Percentiles rank a stretch among this genome's conserved stretches.
Evolutionary conservation across 2,888 invertebrate species (phyloP).

Genomic region (Diarsia dahlii): DNA sequence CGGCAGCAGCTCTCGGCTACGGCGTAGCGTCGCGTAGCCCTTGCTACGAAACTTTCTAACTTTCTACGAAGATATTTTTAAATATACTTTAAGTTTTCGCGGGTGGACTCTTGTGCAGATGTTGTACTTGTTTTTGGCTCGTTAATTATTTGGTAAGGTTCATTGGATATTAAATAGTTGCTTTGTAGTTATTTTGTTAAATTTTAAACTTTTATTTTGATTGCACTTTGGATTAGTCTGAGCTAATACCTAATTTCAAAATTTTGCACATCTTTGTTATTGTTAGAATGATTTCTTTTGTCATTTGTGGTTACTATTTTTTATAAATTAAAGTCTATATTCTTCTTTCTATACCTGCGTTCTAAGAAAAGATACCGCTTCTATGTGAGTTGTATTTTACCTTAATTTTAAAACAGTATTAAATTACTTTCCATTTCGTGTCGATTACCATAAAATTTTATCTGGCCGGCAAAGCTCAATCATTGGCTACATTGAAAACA

Average conservation of each 20-base stretch:
- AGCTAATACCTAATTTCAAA: neutral
- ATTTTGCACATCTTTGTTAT: neutral
- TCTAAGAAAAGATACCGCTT: neutral
- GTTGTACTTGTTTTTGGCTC: constrained; percentile 44
- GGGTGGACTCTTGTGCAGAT: constrained; percentile 55
- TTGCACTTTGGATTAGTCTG: neutral
- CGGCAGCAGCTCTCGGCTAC: constrained; percentile 78
- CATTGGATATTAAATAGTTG: constrained; percentile 47
- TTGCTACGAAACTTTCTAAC: constrained; percentile 78
- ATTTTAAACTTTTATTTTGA: constrained; percentile 24
- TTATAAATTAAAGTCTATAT: neutral
- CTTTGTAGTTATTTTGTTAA: constrained; percentile 39
- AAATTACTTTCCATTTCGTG: neutral
- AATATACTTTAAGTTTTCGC: constrained; percentile 53
- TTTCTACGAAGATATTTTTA: constrained; percentile 64
- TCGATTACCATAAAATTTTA: neutral
- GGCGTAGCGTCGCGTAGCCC: constrained; percentile 73
- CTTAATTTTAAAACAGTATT: neutral
- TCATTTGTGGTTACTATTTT: neutral
- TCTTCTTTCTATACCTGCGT: neutral
- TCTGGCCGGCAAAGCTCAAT: too few species aligned
- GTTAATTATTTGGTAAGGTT: constrained; percentile 67
- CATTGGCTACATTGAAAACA: neutral
- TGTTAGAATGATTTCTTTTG: neutral
- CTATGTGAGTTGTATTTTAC: neutral